phyloP scores from a whole-genome alignment of 1,140 invertebrate genomes.

The Rhizoglyphus robini region DNA sequence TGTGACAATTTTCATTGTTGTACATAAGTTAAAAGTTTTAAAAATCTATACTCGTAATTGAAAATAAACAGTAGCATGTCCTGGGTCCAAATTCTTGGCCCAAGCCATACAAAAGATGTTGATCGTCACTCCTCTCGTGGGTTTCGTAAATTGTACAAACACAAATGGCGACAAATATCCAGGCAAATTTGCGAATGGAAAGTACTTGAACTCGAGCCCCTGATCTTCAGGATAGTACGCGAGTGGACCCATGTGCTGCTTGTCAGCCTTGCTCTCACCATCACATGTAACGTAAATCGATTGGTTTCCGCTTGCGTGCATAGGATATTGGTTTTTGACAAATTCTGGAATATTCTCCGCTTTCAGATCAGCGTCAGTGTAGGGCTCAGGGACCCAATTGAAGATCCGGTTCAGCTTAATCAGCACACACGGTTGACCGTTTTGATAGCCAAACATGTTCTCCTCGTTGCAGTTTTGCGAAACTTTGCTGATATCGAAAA shows the following conservation, averaged over 20 bases:
- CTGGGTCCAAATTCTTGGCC: conserved; percentile 79
- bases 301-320: background rate
- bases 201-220: conserved; percentile 67
- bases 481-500: conserved; percentile 47
- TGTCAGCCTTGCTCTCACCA: conserved; percentile 69
- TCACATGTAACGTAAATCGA: conserved; percentile 68
- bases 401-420: conserved; percentile 52
- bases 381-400: conserved; percentile 26
- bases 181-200: conserved; percentile 57
- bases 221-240: conserved; percentile 42
- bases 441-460: conserved; percentile 55
- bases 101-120: conserved; percentile 93
- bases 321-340: conserved; percentile 41
- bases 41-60: conserved; percentile 87
- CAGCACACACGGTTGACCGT: conserved; percentile 62
- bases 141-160: conserved; percentile 63
- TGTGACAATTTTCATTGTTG: too few relatives aligned
- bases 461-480: conserved; percentile 48
- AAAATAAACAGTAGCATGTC: conserved; percentile 85
- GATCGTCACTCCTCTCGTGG: conserved; percentile 69
- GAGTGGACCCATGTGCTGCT: conserved; percentile 68
- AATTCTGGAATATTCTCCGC: conserved; percentile 45
- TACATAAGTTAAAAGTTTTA: too few relatives aligned
- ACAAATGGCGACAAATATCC: conserved; percentile 76
- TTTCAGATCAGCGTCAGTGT: conserved; percentile 38